Conservation (phyloP, 37 sponge, comb jelly and placozoan genomes). For the Bolinopsis microptera region DNA sequence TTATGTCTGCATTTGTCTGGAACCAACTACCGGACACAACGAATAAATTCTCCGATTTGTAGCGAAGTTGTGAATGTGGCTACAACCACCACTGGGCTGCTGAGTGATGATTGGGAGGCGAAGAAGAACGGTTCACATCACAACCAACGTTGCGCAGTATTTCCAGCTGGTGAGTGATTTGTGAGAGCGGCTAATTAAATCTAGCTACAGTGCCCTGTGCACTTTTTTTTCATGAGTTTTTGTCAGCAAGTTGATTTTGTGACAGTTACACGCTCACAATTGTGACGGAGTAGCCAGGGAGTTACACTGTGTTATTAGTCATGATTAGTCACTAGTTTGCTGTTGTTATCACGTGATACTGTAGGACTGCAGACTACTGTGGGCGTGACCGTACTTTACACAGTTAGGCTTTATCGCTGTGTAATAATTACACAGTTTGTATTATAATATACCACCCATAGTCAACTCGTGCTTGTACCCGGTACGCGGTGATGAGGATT, state of each 20-base stretch:
- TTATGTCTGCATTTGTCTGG: neutral
- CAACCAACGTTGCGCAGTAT: conserved; percentile 31
- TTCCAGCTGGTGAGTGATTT: conserved; percentile 44
- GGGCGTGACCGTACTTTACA: too few relatives aligned
- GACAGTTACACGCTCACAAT: neutral
- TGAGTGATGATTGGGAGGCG: neutral
- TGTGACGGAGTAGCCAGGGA: neutral
- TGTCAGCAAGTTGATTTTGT: neutral
- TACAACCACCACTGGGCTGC: neutral
- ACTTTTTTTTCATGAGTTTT: neutral
- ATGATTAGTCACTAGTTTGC: neutral
- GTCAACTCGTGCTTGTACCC: too few relatives aligned
- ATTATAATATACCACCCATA: too few relatives aligned
- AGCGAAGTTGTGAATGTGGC: neutral
- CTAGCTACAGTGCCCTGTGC: too few relatives aligned
- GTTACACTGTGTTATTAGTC: neutral
- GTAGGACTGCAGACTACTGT: too few relatives aligned
- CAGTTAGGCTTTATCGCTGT: too few relatives aligned
- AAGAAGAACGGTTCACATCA: conserved; percentile 60
- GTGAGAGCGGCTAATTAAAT: too few relatives aligned
- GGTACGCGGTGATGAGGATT: too few relatives aligned
- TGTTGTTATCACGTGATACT: too few relatives aligned
- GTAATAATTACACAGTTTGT: too few relatives aligned
- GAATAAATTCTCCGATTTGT: neutral
- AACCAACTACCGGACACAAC: neutral